Evolutionary conservation across 2,113 vertebrate genomes (phyloP).

Genomic region (Chiloscyllium plagiosum): DNA sequence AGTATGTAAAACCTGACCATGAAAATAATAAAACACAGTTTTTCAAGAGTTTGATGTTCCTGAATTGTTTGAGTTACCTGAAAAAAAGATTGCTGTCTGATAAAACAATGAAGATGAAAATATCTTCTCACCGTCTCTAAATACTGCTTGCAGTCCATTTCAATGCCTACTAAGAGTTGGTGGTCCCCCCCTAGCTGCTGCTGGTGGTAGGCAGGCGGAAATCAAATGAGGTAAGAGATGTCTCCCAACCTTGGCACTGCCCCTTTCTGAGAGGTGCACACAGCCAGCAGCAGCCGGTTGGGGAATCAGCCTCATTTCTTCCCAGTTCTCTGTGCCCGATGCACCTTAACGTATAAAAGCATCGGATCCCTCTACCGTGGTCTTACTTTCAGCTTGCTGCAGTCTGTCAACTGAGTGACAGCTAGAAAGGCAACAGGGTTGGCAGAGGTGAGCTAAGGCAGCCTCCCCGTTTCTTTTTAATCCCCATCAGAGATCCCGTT

Average conservation of each 20-base stretch:
- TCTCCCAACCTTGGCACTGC: too few relatives aligned
- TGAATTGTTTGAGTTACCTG: conserved; percentile 33
- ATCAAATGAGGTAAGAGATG: neutral
- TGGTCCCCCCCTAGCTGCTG: neutral
- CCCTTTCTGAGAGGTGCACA: neutral
- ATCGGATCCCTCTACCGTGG: neutral
- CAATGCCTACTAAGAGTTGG: neutral
- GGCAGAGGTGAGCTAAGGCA: neutral
- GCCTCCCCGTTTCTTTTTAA: too few relatives aligned
- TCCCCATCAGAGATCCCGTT: neutral
- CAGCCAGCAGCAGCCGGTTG: neutral
- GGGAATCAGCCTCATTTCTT: neutral
- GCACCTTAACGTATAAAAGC: neutral
- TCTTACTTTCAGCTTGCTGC: neutral
- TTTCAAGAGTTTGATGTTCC: neutral
- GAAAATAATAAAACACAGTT: neutral
- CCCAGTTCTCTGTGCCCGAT: neutral
- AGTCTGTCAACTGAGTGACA: neutral
- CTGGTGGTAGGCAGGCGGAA: neutral
- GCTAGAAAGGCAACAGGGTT: neutral
- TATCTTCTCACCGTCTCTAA: neutral
- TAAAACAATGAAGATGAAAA: neutral
- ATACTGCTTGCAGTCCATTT: neutral
- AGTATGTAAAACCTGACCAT: conserved; percentile 20
- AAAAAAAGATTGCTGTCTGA: neutral